Conservation (phyloP, 2,113 vertebrate genomes). For the Steatornis caripensis region DNA sequence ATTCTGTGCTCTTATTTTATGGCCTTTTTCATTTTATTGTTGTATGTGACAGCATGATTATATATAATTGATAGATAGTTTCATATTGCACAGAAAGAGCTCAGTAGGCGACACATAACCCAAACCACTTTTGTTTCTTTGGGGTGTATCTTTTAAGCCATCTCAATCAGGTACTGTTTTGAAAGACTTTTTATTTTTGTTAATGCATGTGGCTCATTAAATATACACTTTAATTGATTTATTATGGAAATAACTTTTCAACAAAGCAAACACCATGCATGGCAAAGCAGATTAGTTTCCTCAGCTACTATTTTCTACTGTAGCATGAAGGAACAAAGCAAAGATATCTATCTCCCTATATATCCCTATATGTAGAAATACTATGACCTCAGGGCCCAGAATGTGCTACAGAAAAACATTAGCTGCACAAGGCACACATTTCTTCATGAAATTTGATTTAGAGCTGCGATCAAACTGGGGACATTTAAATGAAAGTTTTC, state of each 20-base stretch:
- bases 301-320: neutral
- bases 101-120: neutral
- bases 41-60: constrained; percentile 25
- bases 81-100: neutral
- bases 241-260: neutral
- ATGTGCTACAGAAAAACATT: neutral
- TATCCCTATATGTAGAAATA: neutral
- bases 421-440: neutral
- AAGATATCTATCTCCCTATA: neutral
- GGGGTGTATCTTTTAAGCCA: neutral
- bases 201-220: neutral
- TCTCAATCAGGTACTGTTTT: neutral
- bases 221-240: neutral
- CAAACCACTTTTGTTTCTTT: neutral
- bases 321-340: neutral
- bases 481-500: neutral
- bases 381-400: neutral
- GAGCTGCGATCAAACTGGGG: neutral
- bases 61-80: constrained; percentile 26
- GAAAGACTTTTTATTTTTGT: neutral
- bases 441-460: neutral
- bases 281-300: neutral
- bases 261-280: neutral
- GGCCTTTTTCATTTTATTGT: constrained; percentile 15
- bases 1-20: constrained; percentile 8